These are phyloP conservation scores for Elephantulus edwardii DNA, from an alignment of 2,113 vertebrate species.

Conservation along the genomic window DNA sequence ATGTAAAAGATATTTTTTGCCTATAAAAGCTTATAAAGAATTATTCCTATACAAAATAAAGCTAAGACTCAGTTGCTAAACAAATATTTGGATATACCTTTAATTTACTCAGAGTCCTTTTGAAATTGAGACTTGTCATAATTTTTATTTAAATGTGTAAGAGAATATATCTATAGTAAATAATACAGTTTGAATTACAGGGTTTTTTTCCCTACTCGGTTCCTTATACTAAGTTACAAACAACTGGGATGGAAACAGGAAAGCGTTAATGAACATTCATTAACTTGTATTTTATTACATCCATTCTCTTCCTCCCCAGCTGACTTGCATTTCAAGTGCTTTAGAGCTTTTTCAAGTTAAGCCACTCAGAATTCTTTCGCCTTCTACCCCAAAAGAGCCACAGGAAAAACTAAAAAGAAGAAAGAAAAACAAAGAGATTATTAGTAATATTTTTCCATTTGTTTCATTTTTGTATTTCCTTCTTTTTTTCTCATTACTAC, in stretches of 20 bases:
- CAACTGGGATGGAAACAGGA: not conserved
- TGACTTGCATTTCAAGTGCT: not conserved
- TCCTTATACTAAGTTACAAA: conserved; percentile 15
- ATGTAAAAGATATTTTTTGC: not conserved
- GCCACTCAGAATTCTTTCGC: not conserved
- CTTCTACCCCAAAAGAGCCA: not conserved
- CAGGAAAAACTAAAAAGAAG: not conserved
- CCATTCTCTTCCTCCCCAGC: not conserved
- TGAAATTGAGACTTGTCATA: not conserved
- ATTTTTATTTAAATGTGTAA: conserved; percentile 24
- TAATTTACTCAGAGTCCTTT: not conserved
- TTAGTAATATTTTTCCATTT: not conserved
- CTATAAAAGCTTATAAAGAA: conserved; percentile 3
- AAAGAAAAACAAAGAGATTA: not conserved
- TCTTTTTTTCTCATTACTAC: not conserved
- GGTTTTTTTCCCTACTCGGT: conserved; percentile 1
- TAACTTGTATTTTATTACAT: not conserved
- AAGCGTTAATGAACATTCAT: not conserved
- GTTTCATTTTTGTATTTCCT: not conserved
- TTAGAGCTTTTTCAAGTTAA: not conserved
- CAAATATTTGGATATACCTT: conserved; percentile 14
- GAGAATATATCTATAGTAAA: not conserved
- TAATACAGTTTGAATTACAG: conserved; percentile 3
- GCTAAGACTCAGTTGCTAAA: conserved; percentile 1
- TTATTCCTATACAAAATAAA: not conserved